These are phyloP conservation scores for Cnemophilus loriae DNA, from an alignment of 2,113 vertebrate genomes.

Conservation along the genomic window DNA sequence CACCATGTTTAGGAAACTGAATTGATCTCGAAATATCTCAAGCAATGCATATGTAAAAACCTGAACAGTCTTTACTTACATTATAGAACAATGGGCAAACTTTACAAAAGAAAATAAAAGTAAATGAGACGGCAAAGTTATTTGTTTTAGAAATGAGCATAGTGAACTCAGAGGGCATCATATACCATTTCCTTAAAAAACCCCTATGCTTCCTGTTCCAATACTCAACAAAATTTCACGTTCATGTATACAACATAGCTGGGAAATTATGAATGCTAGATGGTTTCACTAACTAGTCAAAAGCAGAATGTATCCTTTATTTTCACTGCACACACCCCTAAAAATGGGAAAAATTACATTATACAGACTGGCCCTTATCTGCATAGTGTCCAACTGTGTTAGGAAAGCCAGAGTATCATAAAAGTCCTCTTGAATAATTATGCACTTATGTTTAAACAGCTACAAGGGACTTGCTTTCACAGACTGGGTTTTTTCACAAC, in stretches of 20 bases:
- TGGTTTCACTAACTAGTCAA: not conserved
- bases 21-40: not conserved
- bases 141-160: not conserved
- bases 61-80: not conserved
- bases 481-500: rapidly evolving
- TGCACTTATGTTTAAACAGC: not conserved
- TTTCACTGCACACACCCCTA: rapidly evolving
- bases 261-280: not conserved
- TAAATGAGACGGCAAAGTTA: not conserved
- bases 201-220: rapidly evolving
- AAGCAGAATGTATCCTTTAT: not conserved
- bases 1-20: not conserved
- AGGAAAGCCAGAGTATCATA: not conserved
- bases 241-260: not conserved
- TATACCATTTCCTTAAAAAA: not conserved
- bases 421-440: not conserved
- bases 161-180: not conserved
- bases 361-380: not conserved
- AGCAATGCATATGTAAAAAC: not conserved
- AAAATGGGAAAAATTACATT: not conserved
- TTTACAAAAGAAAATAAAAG: not conserved
- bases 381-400: not conserved
- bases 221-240: not conserved
- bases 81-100: not conserved
- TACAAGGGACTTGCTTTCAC: not conserved